Evolutionary conservation across 2,888 invertebrate species (phyloP).

Genomic region (Aquatica leii): DNA sequence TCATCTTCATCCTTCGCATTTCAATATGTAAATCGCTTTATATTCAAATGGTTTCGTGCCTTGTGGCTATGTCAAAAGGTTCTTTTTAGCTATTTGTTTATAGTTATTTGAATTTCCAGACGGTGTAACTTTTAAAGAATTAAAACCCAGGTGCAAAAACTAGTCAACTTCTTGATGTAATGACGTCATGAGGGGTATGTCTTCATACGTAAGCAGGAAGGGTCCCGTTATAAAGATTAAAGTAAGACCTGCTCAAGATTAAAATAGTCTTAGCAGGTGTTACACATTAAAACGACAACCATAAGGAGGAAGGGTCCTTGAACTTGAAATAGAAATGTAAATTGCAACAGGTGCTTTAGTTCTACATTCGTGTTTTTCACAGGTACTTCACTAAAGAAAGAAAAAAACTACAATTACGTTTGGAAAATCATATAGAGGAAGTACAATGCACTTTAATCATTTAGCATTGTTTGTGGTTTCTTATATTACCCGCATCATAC

Average conservation of each 20-base stretch:
- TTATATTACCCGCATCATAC: conserved; percentile 29
- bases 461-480: conserved; percentile 21
- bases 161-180: conserved; percentile 30
- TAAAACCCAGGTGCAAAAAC: background rate
- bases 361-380: no score
- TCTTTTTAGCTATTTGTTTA: conserved; percentile 1
- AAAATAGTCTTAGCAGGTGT: conserved; percentile 25
- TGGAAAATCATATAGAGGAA: background rate
- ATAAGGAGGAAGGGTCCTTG: conserved; percentile 8
- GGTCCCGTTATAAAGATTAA: conserved; percentile 16
- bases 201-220: conserved; percentile 10
- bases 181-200: conserved; percentile 36
- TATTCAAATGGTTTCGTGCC: conserved; percentile 13
- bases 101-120: background rate
- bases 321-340: background rate
- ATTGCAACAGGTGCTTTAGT: conserved; percentile 17
- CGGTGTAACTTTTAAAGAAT: background rate
- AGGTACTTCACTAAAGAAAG: no score
- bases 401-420: no score
- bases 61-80: background rate
- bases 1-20: conserved; percentile 31
- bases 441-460: conserved; percentile 25
- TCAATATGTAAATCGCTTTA: conserved; percentile 28
- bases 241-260: conserved; percentile 31
- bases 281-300: background rate